Base-by-base conservation (phyloP, 2,888 invertebrate genomes). In the Patella depressa region DNA sequence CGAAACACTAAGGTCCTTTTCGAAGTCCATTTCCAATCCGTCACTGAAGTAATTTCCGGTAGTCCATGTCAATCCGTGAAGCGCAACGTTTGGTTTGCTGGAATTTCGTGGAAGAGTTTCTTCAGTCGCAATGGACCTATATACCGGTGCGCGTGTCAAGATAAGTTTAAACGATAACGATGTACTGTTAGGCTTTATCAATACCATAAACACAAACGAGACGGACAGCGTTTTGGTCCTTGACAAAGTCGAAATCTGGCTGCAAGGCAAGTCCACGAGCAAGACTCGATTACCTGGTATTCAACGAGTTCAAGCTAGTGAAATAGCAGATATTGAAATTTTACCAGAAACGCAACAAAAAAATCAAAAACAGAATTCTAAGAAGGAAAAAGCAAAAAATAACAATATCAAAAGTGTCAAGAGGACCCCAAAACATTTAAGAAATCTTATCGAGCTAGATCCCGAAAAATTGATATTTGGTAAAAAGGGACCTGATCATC, bases 291-390 rank as follows among this genome's bases (percentile, higher is more conserved):
- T 65, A 24, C 75, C 76, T 19, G 86, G 86, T 12, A 77, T 85
- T 12, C 84, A 84, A 71, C 79, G 84, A 73, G 82, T 83, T n/a
- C 83, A 79, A 74, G 75, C 76, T 12, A 78, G 80, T 76, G 84
- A 85, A 74, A 80, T 86, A n/a, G 74, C 74, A 53, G 73, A 77
- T 3, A 76, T 85, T 85, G 79, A 65, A 65, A 65, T 72, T 76
- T n/a, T 34, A 29, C 19, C 72, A 55, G 24, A 72, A 72, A 29
- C 19, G n/a, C 29, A 71, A 55, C 34, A 17, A 3, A 74, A 17
- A 59, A 29, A 9, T 4, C 29, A 34, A 15, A 34, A 57, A 29
- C 34, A 74, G 17, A 74, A 57, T 17, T 19, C 29, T 1, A 57
- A 55, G 14, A 54, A 53, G 45, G 29, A 59, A 4, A 80, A 73